Percentiles rank a stretch among this genome's conserved stretches.
Evolutionary conservation across 2,797 vertebrate species (phyloP).

Genomic region (Anniella stebbinsi): DNA sequence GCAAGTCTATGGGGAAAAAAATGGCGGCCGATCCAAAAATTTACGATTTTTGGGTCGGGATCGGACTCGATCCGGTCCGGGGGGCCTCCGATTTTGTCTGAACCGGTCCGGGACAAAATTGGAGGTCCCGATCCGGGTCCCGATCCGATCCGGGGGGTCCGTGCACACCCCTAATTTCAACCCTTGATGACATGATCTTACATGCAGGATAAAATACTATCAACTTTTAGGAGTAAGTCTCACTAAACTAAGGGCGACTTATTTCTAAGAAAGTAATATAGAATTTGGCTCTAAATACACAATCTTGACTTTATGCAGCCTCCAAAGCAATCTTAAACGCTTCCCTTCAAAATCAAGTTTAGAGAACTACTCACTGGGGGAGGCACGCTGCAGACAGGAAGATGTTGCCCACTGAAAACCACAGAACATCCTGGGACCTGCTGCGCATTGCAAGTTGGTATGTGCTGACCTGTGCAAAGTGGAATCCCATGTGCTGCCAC

Average conservation of each 20-base stretch:
- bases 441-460: slow-evolving; percentile 91
- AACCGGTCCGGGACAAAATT: too few relatives aligned
- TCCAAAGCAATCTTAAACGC: not conserved
- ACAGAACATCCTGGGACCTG: slow-evolving; percentile 95
- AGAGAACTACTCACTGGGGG: slow-evolving; percentile 84
- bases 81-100: too few relatives aligned
- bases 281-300: not conserved
- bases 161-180: not conserved
- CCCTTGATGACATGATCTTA: not conserved
- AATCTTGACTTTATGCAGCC: not conserved
- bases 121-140: too few relatives aligned
- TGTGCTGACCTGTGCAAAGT: slow-evolving; percentile 94
- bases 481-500: slow-evolving; percentile 93
- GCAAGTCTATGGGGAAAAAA: too few relatives aligned
- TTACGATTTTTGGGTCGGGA: too few relatives aligned
- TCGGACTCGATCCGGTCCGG: too few relatives aligned
- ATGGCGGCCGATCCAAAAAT: too few relatives aligned
- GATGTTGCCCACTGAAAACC: slow-evolving; percentile 97
- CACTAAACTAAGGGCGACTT: too few relatives aligned
- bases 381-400: slow-evolving; percentile 91
- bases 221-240: not conserved
- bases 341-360: not conserved
- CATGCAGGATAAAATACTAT: not conserved
- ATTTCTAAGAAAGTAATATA: not conserved
- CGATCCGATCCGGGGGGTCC: too few relatives aligned